Conservation (phyloP, 2,113 vertebrate species). For the chimpanzee (Pan troglodytes) region DNA sequence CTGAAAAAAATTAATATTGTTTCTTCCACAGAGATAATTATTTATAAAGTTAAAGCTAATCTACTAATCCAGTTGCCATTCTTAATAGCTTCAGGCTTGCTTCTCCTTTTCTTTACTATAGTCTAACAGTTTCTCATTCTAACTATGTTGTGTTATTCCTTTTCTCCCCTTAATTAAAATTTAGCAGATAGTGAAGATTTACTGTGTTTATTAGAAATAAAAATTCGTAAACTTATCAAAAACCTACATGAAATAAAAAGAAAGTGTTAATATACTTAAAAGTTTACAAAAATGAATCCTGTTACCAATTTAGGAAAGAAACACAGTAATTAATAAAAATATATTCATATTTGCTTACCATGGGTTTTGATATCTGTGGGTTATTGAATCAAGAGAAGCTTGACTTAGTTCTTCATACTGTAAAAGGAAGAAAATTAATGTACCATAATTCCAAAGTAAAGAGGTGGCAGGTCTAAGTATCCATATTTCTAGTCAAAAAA, state of each 20-base stretch:
- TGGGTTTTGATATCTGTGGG: conserved; percentile 82
- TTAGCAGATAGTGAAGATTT: neutral
- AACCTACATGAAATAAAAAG: neutral
- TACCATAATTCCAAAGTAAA: neutral
- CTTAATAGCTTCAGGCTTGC: neutral
- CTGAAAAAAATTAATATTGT: neutral
- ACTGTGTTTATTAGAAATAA: neutral
- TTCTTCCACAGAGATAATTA: neutral
- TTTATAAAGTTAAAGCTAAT: neutral
- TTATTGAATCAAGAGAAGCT: conserved; percentile 76
- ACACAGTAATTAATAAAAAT: neutral
- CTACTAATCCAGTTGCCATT: neutral
- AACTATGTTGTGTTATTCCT: neutral
- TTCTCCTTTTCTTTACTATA: neutral
- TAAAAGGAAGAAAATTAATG: conserved; percentile 55
- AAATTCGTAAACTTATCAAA: neutral
- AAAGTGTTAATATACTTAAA: neutral
- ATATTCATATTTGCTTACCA: conserved; percentile 75
- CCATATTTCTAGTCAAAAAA: neutral
- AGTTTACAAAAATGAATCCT: neutral
- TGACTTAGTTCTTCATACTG: conserved; percentile 78
- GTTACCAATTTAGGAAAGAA: conserved; percentile 14
- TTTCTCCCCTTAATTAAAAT: neutral
- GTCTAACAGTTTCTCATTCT: neutral
- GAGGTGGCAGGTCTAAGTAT: neutral